Evolutionary conservation across 1,140 invertebrate species (phyloP).

Genomic region (roundworm (Caenorhabditis elegans)): WBcel235 BX284606.5:7616001-7616500

Average conservation of each 20-base stretch:
- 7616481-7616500: slow-evolving; percentile 4
- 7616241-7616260: not conserved
- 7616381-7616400: slow-evolving; percentile 10
- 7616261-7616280: not conserved
- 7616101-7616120: not conserved
- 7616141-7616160: slow-evolving; percentile 22
- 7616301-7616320: not conserved
- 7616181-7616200: not conserved
- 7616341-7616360: not conserved
- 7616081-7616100: not conserved
- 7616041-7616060: not conserved
- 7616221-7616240: not conserved
- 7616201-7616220: not conserved
- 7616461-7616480: not conserved
- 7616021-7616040: not conserved
- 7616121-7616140: slow-evolving; percentile 11
- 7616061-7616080: not conserved
- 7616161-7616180: not conserved
- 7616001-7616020: not conserved
- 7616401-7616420: slow-evolving; percentile 24
- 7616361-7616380: not conserved
- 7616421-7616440: slow-evolving; percentile 13
- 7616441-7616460: not conserved
- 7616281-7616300: slow-evolving; percentile 8
- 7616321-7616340: slow-evolving; percentile 1